phyloP scores from a whole-genome alignment of 2,888 invertebrate species.

The Tipula confusa region DNA sequence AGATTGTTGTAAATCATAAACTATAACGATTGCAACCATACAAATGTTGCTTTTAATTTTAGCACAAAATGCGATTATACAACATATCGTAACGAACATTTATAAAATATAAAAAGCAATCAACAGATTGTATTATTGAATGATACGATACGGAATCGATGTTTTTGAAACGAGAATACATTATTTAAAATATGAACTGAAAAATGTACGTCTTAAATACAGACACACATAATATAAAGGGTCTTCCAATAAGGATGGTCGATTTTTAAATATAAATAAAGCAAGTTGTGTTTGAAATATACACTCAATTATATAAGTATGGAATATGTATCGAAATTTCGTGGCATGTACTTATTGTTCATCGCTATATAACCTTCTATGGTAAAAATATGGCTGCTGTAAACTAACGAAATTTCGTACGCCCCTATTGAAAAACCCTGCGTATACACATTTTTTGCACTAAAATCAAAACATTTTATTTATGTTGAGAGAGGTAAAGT shows the following conservation, averaged over 20 bases:
- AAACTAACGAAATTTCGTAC: not conserved
- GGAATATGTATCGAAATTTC: not conserved
- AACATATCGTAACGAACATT: not conserved
- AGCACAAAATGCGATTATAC: not conserved
- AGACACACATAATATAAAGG: too few species aligned
- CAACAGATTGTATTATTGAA: not conserved
- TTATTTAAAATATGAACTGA: too few species aligned
- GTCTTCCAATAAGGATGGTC: too few species aligned
- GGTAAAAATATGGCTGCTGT: not conserved
- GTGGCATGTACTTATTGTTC: not conserved
- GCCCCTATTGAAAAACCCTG: too few species aligned
- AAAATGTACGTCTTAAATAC: too few species aligned
- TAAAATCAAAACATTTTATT: not conserved
- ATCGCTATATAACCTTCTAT: not conserved
- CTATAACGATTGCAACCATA: not conserved
- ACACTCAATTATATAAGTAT: too few species aligned
- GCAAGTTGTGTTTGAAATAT: too few species aligned
- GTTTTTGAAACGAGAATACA: too few species aligned
- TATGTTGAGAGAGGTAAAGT: not conserved
- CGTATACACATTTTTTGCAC: not conserved
- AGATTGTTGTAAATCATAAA: not conserved
- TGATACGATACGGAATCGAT: too few species aligned
- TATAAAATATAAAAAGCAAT: not conserved
- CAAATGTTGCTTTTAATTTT: not conserved
- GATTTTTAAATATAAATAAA: not conserved